Conservation (phyloP, 1,140 invertebrate species). For the Orius laevigatus region DNA sequence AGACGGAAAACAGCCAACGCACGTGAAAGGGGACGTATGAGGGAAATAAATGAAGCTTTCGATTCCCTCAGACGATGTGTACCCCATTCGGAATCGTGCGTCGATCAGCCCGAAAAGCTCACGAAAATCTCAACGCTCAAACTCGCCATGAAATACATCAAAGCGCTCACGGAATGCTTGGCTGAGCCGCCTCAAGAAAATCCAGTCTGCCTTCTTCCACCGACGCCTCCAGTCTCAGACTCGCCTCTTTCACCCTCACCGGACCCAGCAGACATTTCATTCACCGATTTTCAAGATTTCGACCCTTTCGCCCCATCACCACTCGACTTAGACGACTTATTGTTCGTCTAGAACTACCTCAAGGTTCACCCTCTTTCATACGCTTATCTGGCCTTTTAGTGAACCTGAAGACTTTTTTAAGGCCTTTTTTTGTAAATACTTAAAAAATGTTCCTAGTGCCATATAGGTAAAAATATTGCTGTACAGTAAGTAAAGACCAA, state of each 20-base stretch:
- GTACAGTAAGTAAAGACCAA: not conserved
- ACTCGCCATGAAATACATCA: slow-evolving; percentile 75
- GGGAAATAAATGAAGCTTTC: slow-evolving; percentile 77
- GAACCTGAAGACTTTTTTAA: not conserved
- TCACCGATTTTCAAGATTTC: slow-evolving; percentile 6
- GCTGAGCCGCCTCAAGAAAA: slow-evolving; percentile 5
- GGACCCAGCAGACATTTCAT: not conserved
- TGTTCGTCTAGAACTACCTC: not conserved
- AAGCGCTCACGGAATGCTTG: slow-evolving; percentile 34
- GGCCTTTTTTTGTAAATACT: not conserved
- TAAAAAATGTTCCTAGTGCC: slow-evolving; percentile 4
- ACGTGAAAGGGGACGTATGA: slow-evolving; percentile 66
- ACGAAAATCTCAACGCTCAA: slow-evolving; percentile 80
- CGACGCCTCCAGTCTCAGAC: slow-evolving; percentile 13
- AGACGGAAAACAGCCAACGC: slow-evolving; percentile 77
- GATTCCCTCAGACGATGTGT: slow-evolving; percentile 58
- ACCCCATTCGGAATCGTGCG: slow-evolving; percentile 28
- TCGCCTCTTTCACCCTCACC: slow-evolving; percentile 6
- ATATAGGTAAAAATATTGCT: not conserved
- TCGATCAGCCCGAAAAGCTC: slow-evolving; percentile 41
- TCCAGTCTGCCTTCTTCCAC: not conserved
- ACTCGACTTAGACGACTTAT: slow-evolving; percentile 6
- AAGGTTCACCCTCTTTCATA: not conserved
- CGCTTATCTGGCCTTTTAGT: slow-evolving; percentile 2
- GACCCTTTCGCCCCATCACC: slow-evolving; percentile 2